Conservation (phyloP, 1,140 invertebrate species). For the Notospermus geniculatus region DNA sequence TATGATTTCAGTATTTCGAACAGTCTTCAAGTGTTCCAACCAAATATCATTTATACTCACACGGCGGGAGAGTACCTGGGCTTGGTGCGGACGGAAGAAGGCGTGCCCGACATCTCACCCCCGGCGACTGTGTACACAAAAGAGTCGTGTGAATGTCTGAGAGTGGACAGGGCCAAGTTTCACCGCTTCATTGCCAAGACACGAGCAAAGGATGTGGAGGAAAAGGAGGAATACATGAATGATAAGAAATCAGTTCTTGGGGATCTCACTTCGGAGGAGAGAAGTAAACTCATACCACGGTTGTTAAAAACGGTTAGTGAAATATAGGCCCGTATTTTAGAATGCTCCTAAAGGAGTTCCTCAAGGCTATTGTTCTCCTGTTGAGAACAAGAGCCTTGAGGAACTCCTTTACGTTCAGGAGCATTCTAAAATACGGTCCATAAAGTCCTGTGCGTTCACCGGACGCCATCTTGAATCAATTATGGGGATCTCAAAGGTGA, state of each 20-base stretch:
- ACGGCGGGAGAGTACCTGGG: constrained; percentile 44
- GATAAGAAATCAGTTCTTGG: constrained; percentile 20
- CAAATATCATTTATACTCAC: constrained; percentile 46
- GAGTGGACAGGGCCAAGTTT: constrained; percentile 38
- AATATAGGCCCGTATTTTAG: too few relatives aligned
- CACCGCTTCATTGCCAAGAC: constrained; percentile 28
- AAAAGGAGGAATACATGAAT: constrained; percentile 26
- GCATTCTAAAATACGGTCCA: too few relatives aligned
- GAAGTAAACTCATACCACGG: constrained; percentile 28
- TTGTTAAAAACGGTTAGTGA: constrained; percentile 21
- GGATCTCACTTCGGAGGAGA: constrained; percentile 21
- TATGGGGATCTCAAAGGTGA: constrained; percentile 15
- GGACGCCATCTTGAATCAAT: neutral
- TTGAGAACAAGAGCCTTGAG: too few relatives aligned
- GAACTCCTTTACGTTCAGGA: too few relatives aligned
- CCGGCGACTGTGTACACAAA: constrained; percentile 40
- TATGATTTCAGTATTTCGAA: constrained; percentile 34
- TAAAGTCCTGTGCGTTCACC: too few relatives aligned
- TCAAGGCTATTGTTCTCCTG: too few relatives aligned
- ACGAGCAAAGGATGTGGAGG: constrained; percentile 13
- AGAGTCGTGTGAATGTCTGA: constrained; percentile 33
- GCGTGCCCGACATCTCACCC: constrained; percentile 38
- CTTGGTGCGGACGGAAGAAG: constrained; percentile 35
- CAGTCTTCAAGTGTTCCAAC: constrained; percentile 37
- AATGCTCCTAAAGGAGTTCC: too few relatives aligned